Evolutionary conservation across 2,888 invertebrate species (phyloP), one percentile per base, ranked within the genome.

Genomic region (Pyralis farinalis): DNA sequence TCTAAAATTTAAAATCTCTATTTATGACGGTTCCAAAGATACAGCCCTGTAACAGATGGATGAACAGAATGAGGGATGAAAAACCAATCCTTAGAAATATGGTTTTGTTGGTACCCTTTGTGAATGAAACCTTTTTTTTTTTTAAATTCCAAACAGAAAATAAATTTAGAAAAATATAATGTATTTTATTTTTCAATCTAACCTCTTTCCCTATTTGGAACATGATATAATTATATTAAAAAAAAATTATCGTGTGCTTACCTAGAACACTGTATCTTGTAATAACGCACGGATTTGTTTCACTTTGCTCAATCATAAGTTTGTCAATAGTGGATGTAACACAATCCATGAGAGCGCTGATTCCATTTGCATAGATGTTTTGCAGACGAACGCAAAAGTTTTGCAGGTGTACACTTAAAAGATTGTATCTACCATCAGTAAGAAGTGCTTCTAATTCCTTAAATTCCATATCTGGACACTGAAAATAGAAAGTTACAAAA

Each of bases 401-500:
- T 49, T 90, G 85, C 9, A 92, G 79, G 46, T 93, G 91, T 10
- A 83, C 80, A 62, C 90, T 85, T 39, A 91, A 70, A 40, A 94
- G 68, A 52, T 89, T 79, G 56, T 92, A 93, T 46, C 92, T 91
- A 0, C 90, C 90, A 53, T 91, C 91, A 25, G 90, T 91, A n/a
- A 96, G 74, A 46, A 93, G 79, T 30, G 85, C 84, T 75, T 93
- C 91, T 43, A 94, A 76, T 61, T 93, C 93, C 55, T 90, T 91
- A 49, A 94, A 92, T 43, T 93, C 91, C 91, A 96, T 91, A 67
- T 96, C 96, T 11, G 95, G 94, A 54, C 94, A 94, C 92, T 94
- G 78, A 46, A 81, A 80, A 7, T 16, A 3, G 4, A 16, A 16
- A 16, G 2, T 3, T 16, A 16, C 4, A 16, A 3, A 16, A 3